phyloP scores from a whole-genome alignment of 2,888 invertebrate species.

The Drosophila anomalata region DNA sequence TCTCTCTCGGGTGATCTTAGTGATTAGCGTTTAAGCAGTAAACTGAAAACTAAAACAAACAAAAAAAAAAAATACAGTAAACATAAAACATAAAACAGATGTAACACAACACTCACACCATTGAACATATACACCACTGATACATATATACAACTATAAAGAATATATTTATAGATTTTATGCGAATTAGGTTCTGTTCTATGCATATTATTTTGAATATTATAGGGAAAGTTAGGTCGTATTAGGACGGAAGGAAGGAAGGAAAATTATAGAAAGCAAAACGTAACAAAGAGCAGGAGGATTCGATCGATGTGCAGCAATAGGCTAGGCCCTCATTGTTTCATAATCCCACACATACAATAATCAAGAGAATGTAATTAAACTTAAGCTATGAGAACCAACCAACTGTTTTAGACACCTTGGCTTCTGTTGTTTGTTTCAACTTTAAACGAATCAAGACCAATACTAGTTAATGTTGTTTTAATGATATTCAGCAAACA shows the following conservation, averaged over 20 bases:
- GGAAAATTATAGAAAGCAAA: slow-evolving; percentile 11
- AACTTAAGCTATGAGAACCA: slow-evolving; percentile 5
- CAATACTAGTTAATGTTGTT: slow-evolving; percentile 22
- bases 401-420: slow-evolving; percentile 15
- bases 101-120: slow-evolving; percentile 36
- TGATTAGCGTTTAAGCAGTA: slow-evolving; percentile 79
- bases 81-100: slow-evolving; percentile 35
- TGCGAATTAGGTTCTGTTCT: slow-evolving; percentile 50
- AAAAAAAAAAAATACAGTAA: slow-evolving; percentile 8
- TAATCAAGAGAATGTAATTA: slow-evolving; percentile 21
- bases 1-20: slow-evolving; percentile 84
- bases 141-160: slow-evolving; percentile 43
- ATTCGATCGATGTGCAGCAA: neutral
- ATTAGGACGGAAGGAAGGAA: slow-evolving; percentile 22
- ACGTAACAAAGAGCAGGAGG: slow-evolving; percentile 4
- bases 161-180: slow-evolving; percentile 53
- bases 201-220: slow-evolving; percentile 28
- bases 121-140: slow-evolving; percentile 39
- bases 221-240: slow-evolving; percentile 35
- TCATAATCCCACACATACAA: slow-evolving; percentile 10
- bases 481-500: neutral
- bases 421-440: slow-evolving; percentile 5
- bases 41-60: slow-evolving; percentile 25
- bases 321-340: slow-evolving; percentile 9
- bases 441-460: slow-evolving; percentile 10